These are phyloP conservation scores for Lycophotia porphyrea DNA, from an alignment of 2,888 invertebrate species.

Conservation along the genomic window DNA sequence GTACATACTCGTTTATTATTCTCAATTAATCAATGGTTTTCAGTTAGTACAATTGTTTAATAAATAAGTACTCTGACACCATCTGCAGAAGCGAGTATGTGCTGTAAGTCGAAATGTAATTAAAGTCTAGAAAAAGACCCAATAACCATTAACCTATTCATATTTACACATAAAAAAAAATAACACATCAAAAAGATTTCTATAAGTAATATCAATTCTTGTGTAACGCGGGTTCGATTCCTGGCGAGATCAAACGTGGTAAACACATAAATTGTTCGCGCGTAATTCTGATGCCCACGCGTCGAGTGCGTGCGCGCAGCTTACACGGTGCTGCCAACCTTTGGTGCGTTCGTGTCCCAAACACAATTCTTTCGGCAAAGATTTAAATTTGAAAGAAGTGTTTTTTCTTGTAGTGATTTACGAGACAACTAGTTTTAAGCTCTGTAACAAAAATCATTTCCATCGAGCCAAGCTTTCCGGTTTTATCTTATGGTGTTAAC, in stretches of 20 bases:
- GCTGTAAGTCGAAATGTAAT: not conserved
- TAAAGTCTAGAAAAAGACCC: not conserved
- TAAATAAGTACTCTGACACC: not conserved
- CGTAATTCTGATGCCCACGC: conserved; percentile 53
- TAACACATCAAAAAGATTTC: conserved; percentile 35
- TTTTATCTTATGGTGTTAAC: too few species aligned
- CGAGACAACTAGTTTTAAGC: not conserved
- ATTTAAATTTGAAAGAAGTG: not conserved
- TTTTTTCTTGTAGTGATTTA: not conserved
- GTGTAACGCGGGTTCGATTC: conserved; percentile 52
- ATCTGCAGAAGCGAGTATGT: not conserved
- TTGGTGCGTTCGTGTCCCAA: not conserved
- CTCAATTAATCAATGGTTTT: not conserved
- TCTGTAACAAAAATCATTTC: not conserved
- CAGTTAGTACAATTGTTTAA: not conserved
- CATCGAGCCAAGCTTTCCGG: not conserved
- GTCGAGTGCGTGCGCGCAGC: conserved; percentile 48
- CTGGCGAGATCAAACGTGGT: conserved; percentile 62
- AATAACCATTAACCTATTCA: conserved; percentile 9
- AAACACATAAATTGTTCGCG: conserved; percentile 64
- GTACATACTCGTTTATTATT: not conserved
- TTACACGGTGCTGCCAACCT: conserved; percentile 28
- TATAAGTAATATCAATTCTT: conserved; percentile 24
- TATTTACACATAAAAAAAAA: conserved; percentile 21
- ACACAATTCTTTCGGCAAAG: not conserved